Conservation (phyloP, 2,888 invertebrate genomes). For the Dynastes tityus region DNA sequence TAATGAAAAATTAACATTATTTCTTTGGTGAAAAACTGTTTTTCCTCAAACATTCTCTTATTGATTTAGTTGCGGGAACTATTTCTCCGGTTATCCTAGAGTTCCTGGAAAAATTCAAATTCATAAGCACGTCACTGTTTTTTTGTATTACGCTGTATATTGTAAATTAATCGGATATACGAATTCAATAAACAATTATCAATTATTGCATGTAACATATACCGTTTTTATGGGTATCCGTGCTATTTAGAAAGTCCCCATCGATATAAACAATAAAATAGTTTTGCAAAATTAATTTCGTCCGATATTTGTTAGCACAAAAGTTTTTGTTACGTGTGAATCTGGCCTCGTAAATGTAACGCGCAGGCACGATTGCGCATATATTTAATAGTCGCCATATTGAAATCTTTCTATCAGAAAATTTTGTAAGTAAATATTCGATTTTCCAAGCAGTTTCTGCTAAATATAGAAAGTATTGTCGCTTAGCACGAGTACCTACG, state of each 20-base stretch:
- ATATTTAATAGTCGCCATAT: conserved; percentile 70
- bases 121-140: no score
- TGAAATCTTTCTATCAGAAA: conserved; percentile 71
- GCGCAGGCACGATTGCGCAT: conserved; percentile 63
- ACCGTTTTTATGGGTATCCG: conserved; percentile 7
- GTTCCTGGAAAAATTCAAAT: no score
- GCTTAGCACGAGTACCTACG: conserved; percentile 54
- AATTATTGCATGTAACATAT: conserved; percentile 34
- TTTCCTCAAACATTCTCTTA: no score
- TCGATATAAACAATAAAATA: conserved; percentile 18
- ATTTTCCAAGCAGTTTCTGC: conserved; percentile 55
- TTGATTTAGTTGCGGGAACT: no score
- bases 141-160: no score
- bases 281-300: conserved; percentile 34
- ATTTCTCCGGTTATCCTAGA: no score
- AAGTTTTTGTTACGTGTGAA: conserved; percentile 52
- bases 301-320: conserved; percentile 1
- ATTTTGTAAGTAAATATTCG: conserved; percentile 70
- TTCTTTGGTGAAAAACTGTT: no score
- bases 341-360: conserved; percentile 43
- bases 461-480: conserved; percentile 48
- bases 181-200: conserved; percentile 22
- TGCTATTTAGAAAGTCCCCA: conserved; percentile 29
- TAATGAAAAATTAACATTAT: no score
- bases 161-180: no score